Conservation (phyloP, 2,113 vertebrate genomes). For the Lichenostomus cassidix region DNA sequence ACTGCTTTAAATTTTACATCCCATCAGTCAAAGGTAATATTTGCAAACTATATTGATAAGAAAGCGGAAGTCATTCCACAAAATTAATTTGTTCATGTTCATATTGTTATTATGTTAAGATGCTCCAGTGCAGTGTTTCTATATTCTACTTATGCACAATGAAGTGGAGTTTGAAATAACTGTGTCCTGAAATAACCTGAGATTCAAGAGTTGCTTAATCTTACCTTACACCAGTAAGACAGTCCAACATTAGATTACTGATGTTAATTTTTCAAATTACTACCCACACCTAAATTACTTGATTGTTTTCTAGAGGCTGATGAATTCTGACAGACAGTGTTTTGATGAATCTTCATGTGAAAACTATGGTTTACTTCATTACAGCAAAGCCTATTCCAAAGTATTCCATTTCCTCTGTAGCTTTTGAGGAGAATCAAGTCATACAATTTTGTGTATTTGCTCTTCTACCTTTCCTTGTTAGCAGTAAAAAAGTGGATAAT, state of each 20-base stretch:
- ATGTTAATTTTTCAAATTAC: slow-evolving; percentile 13
- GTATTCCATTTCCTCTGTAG: neutral
- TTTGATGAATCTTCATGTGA: neutral
- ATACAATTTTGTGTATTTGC: neutral
- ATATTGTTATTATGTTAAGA: neutral
- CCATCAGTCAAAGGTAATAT: neutral
- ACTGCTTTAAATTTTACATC: neutral
- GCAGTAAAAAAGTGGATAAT: neutral
- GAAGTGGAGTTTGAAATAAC: neutral
- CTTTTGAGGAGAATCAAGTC: neutral
- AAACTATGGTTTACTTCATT: neutral
- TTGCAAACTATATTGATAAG: neutral
- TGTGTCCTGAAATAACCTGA: neutral
- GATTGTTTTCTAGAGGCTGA: neutral
- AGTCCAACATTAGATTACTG: neutral
- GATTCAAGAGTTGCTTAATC: neutral
- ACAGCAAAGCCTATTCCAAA: neutral
- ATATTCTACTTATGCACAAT: neutral
- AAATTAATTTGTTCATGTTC: neutral
- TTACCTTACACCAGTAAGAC: neutral
- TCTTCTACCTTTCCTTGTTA: neutral
- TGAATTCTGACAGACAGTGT: neutral
- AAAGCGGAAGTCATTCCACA: neutral
- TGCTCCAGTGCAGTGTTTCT: neutral
- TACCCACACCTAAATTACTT: neutral